These are phyloP conservation scores for Danionella cerebrum DNA, from an alignment of 2,113 vertebrate species.

Conservation along the genomic window DNA sequence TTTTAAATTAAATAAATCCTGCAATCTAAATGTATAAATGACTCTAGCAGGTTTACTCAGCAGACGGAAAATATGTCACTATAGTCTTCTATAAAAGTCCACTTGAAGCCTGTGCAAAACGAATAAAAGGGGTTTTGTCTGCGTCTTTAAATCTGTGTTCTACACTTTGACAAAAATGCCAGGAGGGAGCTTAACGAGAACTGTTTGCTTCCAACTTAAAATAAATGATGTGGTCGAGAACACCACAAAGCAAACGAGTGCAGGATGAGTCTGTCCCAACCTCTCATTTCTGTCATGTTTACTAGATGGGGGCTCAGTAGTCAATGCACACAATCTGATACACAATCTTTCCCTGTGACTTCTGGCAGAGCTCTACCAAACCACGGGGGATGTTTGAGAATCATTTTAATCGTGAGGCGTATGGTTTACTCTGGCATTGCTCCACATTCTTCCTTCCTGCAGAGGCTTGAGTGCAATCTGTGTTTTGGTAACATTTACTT, in stretches of 20 bases:
- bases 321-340: no score
- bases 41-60: background rate
- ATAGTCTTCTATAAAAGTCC: background rate
- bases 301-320: background rate
- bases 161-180: background rate
- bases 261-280: constrained; percentile 4
- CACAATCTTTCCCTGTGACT: no score
- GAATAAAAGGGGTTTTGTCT: constrained; percentile 5
- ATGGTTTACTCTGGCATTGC: constrained; percentile 7
- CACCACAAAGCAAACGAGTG: background rate
- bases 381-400: constrained; percentile 11
- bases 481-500: background rate
- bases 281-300: constrained; percentile 1
- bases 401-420: constrained; percentile 4
- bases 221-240: background rate
- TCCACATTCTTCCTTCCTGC: background rate
- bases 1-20: no score
- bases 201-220: constrained; percentile 5
- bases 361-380: background rate
- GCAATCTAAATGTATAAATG: no score
- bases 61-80: background rate
- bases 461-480: background rate
- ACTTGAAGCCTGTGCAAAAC: background rate
- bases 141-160: background rate
- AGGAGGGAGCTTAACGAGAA: background rate